Evolutionary conservation across 1,140 invertebrate species (phyloP), one percentile per base, ranked within the genome.

Genomic region (Phthorimaea operculella): DNA sequence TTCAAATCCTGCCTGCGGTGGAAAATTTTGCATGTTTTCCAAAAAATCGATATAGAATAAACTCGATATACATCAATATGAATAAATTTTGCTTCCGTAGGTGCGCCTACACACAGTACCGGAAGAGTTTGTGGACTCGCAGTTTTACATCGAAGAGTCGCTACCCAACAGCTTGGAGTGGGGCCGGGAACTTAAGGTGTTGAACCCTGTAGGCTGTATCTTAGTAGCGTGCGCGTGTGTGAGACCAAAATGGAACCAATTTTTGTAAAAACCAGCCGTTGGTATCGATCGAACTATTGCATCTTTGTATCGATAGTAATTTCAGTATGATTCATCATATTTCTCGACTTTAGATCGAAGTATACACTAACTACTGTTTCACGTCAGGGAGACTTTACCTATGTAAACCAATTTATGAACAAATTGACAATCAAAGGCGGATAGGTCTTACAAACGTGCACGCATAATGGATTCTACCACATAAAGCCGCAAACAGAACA

Each of bases 131-230:
- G 87, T 91, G 68, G 90, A 89, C 67, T 91, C 92, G 53, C 92
- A 94, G 68, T 94, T 92, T 89, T 95, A 94, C 87, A 93, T 95
- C 85, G 93, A 95, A 72, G 94, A 94, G 77, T 94, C 93, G 54
- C 83, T 92, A 79, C 90, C 90, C 44, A 90, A 90, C 70, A 92
- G 90, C 76, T 86, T 91, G 76, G 89, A 86, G 74, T 90, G 90
- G 81, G 87, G 87, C 87, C 88, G 69, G 77, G 69, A 68, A 55
- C 68, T 66, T 58, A 28, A 84, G 81, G 85, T 83, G 81, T 72
- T 28, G 21, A 28, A 28, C 21, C 21, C 64, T 60, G 16, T 10
- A 18, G 49, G 21, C 49, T 33, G 34, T 39, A 53, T 17, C 39
- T 3, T n/a, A 54, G 0, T 6, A 12, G 15, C 14, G 15, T 9